phyloP scores from a whole-genome alignment of 2,797 vertebrate genomes.

The Hydrophis major region DNA sequence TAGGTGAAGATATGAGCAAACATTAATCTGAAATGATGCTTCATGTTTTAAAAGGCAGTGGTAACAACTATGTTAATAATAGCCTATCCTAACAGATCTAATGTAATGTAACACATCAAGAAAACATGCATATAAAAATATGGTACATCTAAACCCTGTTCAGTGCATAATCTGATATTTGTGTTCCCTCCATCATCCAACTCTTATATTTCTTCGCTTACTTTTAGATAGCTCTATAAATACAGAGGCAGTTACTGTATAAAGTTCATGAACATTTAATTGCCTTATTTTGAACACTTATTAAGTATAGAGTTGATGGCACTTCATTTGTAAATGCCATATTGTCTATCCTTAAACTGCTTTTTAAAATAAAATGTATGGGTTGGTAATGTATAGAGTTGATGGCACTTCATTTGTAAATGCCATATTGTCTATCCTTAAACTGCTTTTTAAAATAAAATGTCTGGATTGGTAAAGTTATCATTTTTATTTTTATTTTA shows the following conservation, averaged over 20 bases:
- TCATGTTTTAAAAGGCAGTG: background rate
- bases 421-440: background rate
- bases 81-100: background rate
- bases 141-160: background rate
- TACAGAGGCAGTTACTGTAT: background rate
- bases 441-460: background rate
- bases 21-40: background rate
- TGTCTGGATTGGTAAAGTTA: background rate
- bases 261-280: background rate
- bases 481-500: background rate
- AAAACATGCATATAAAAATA: background rate
- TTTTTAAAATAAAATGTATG: background rate
- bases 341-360: background rate
- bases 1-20: background rate
- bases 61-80: background rate
- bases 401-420: background rate
- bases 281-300: background rate
- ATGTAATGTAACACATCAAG: background rate
- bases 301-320: background rate
- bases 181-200: background rate
- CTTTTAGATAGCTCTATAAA: background rate
- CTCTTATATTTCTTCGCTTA: background rate
- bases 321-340: background rate
- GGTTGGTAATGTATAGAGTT: background rate
- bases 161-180: background rate